A percentile compares a stretch with the other conserved stretches of the same genome.
Evolutionary conservation across 2,888 invertebrate genomes (phyloP).

Genomic region (Lamellibrachia satsuma): DNA sequence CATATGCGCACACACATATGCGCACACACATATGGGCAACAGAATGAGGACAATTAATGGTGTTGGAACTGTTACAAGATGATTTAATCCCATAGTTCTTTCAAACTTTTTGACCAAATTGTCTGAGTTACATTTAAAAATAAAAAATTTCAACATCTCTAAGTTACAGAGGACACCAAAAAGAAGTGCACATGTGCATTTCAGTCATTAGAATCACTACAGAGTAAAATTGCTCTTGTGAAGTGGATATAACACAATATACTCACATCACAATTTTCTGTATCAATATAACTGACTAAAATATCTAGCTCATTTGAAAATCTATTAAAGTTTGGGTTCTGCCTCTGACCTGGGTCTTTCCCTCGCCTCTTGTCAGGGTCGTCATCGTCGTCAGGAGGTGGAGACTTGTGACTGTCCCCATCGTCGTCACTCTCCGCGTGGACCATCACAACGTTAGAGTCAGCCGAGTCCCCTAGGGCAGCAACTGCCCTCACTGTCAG

Average conservation of each 20-base stretch:
- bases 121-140: too few relatives aligned
- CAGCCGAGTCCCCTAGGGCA: slow-evolving; percentile 57
- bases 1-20: too few relatives aligned
- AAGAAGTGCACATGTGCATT: too few relatives aligned
- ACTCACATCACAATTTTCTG: neutral
- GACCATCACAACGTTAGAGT: slow-evolving; percentile 55
- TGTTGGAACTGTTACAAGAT: too few relatives aligned
- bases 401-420: neutral
- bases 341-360: neutral
- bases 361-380: slow-evolving; percentile 3
- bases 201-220: neutral
- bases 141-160: too few relatives aligned
- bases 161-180: too few relatives aligned
- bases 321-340: neutral
- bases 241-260: neutral
- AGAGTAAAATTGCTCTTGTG: neutral
- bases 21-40: too few relatives aligned
- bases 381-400: slow-evolving; percentile 19
- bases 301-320: neutral
- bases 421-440: neutral
- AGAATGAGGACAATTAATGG: too few relatives aligned
- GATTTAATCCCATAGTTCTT: too few relatives aligned
- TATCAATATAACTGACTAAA: too few relatives aligned
- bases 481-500: slow-evolving; percentile 59
- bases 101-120: too few relatives aligned